Conservation (phyloP, 1,140 invertebrate species). For the Yoshiicerus persimilis region DNA sequence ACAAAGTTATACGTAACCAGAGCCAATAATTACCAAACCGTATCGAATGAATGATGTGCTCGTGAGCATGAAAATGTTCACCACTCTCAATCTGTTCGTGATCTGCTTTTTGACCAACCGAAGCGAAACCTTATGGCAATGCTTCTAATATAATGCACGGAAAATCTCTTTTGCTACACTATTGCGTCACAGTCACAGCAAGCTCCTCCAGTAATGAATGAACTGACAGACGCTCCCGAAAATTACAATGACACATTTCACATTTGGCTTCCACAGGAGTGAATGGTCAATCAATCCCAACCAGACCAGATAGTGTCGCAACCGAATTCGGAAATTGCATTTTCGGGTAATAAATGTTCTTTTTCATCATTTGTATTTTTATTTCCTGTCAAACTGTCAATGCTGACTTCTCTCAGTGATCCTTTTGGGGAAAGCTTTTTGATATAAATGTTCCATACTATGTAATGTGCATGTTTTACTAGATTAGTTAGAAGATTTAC, state of each 20-base stretch:
- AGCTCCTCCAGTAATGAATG: not conserved
- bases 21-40: not conserved
- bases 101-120: not conserved
- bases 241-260: not conserved
- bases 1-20: not conserved
- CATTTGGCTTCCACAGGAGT: not conserved
- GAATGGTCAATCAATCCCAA: not conserved
- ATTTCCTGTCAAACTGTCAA: no score
- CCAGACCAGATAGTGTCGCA: not conserved
- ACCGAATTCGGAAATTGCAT: not conserved
- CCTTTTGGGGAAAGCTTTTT: no score
- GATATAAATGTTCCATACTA: no score
- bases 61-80: not conserved
- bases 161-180: not conserved
- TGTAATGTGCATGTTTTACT: no score
- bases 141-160: not conserved
- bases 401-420: no score
- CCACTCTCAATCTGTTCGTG: not conserved
- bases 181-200: not conserved
- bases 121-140: not conserved
- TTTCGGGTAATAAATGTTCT: not conserved
- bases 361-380: not conserved
- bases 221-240: not conserved
- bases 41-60: constrained; percentile 6
- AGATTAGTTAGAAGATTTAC: no score